Conservation (phyloP, 2,888 invertebrate genomes). For the Oligia strigilis region DNA sequence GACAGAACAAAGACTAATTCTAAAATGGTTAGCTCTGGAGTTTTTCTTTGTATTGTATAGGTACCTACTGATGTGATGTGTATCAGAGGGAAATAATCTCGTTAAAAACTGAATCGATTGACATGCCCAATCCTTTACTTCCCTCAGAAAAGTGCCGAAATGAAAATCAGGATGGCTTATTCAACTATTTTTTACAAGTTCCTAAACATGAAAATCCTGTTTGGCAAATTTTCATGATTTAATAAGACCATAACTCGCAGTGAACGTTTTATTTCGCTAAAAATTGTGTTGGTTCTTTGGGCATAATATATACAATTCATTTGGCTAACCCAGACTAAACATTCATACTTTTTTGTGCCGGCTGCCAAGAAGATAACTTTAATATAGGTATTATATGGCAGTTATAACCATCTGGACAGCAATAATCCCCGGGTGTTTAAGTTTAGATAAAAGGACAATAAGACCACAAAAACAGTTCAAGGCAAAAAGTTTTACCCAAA, state of each 20-base stretch:
- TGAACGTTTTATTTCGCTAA: neutral
- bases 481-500: conserved; percentile 58
- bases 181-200: neutral
- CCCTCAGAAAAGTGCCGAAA: neutral
- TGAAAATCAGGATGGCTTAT: neutral
- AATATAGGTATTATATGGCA: conserved; percentile 17
- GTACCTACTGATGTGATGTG: neutral
- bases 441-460: conserved; percentile 36
- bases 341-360: conserved; percentile 21
- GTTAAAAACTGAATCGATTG: neutral
- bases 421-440: conserved; percentile 39
- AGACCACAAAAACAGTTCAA: conserved; percentile 37
- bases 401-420: conserved; percentile 37
- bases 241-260: neutral
- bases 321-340: conserved; percentile 17
- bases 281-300: neutral
- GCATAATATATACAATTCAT: conserved; percentile 30
- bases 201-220: neutral
- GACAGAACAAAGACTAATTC: conserved; percentile 1
- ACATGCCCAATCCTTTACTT: too few species aligned
- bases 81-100: neutral
- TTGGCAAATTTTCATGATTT: neutral
- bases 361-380: conserved; percentile 29
- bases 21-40: neutral
- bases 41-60: neutral